Percentiles rank a stretch among this genome's conserved stretches.
phyloP scores from a whole-genome alignment of 2,797 vertebrate species.

The Dermochelys coriacea region DNA sequence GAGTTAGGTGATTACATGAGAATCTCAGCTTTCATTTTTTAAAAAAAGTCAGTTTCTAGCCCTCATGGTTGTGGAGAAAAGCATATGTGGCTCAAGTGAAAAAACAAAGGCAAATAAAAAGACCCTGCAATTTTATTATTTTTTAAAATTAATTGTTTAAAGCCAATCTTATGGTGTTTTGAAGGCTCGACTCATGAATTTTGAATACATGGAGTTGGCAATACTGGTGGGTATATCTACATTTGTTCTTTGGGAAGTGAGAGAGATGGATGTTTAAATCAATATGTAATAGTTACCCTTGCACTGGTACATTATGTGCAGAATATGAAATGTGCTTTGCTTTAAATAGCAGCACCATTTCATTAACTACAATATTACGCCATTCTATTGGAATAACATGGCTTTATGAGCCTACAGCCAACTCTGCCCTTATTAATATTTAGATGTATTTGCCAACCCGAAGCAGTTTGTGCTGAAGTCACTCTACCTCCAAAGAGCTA shows the following conservation, averaged over 20 bases:
- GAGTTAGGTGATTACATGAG: not conserved
- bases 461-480: constrained; percentile 5
- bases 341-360: constrained; percentile 16
- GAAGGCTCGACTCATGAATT: not conserved
- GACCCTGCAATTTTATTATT: not conserved
- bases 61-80: not conserved
- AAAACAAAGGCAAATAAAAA: not conserved
- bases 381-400: constrained; percentile 17
- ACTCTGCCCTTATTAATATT: constrained; percentile 10
- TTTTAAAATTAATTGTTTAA: not conserved
- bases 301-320: not conserved
- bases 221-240: not conserved
- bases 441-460: constrained; percentile 22
- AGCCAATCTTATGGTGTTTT: not conserved
- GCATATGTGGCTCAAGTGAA: not conserved
- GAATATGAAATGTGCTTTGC: constrained; percentile 1
- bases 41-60: not conserved
- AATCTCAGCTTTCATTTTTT: not conserved
- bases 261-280: not conserved
- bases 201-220: not conserved
- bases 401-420: not conserved
- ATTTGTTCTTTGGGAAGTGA: constrained; percentile 9
- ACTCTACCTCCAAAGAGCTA: constrained; percentile 3
- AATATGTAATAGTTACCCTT: constrained; percentile 14
- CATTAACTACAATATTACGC: not conserved